A percentile compares a stretch with the other conserved stretches of the same genome.
Evolutionary conservation across 92 coral and sea anemone species (phyloP).

Genomic region (Phenganax stokvisi): DNA sequence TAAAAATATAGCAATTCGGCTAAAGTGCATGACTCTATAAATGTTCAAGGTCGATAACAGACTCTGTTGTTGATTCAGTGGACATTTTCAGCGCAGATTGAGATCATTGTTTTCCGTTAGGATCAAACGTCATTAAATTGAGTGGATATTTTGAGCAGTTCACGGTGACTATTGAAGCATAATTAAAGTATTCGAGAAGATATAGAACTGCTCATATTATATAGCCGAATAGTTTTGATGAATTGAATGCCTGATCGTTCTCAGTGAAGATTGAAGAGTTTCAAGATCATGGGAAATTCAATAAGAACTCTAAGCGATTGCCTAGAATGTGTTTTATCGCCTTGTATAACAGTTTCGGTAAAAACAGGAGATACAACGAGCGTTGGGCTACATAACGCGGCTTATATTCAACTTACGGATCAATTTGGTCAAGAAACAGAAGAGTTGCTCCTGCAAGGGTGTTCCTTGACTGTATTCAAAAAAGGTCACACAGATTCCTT

Average conservation of each 20-base stretch:
- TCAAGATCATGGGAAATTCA: constrained; percentile 68
- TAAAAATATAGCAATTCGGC: background rate
- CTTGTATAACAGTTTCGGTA: constrained; percentile 66
- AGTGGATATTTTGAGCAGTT: too few species aligned
- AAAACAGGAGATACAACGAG: constrained; percentile 94
- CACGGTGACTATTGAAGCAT: too few species aligned
- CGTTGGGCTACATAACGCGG: constrained; percentile 78
- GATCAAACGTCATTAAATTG: too few species aligned
- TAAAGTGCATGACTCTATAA: background rate
- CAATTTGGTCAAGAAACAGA: constrained; percentile 62
- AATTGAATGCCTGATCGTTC: too few species aligned
- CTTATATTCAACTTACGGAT: constrained; percentile 68
- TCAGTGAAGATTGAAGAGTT: too few species aligned
- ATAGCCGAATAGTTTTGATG: background rate
- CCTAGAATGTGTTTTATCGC: constrained; percentile 61
- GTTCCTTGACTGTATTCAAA: constrained; percentile 89
- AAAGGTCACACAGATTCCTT: constrained; percentile 90
- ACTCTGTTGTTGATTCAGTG: too few species aligned
- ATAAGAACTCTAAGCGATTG: constrained; percentile 50
- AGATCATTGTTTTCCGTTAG: too few species aligned
- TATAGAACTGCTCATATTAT: background rate
- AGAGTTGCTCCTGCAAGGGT: constrained; percentile 73
- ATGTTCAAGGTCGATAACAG: too few species aligned
- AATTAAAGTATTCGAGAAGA: background rate
- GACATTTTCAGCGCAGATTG: too few species aligned